These are phyloP conservation scores for Catamblyrhynchus diadema DNA, from an alignment of 2,797 vertebrate genomes.

Conservation along the genomic window DNA sequence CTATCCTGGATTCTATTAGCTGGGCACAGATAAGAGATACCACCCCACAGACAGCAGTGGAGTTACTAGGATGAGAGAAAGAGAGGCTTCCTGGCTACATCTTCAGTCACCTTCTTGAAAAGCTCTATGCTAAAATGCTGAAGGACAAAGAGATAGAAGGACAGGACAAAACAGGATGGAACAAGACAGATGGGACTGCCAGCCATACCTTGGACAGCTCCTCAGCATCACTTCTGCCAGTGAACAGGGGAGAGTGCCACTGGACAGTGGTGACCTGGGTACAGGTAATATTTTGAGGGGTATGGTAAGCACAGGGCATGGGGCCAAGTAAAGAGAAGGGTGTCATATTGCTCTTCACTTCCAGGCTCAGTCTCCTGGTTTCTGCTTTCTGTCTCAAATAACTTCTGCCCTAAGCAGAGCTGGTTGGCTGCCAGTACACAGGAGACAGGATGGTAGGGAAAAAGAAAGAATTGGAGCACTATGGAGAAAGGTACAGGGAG, in stretches of 20 bases:
- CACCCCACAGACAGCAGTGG: background rate
- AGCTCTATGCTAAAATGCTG: background rate
- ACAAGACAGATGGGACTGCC: fast-evolving
- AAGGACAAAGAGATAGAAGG: background rate
- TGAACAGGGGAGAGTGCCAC: background rate
- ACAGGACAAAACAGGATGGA: background rate
- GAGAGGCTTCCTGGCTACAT: background rate
- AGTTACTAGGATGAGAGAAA: background rate
- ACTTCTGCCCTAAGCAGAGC: background rate
- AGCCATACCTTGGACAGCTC: conserved; percentile 70
- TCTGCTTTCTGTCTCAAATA: conserved; percentile 65
- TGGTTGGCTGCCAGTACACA: background rate
- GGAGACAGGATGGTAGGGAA: background rate
- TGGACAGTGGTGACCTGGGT: background rate
- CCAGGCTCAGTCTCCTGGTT: conserved; percentile 31
- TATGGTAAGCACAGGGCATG: background rate
- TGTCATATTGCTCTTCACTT: conserved; percentile 13
- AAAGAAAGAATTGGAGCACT: background rate
- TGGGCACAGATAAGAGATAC: background rate
- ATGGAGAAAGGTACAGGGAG: background rate
- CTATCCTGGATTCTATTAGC: background rate
- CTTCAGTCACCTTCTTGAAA: background rate
- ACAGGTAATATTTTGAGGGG: conserved; percentile 6
- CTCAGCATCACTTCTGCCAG: background rate
- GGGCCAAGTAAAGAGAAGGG: background rate